Conservation (phyloP, 2,113 vertebrate genomes). For the Oreochromis spilurus region DNA sequence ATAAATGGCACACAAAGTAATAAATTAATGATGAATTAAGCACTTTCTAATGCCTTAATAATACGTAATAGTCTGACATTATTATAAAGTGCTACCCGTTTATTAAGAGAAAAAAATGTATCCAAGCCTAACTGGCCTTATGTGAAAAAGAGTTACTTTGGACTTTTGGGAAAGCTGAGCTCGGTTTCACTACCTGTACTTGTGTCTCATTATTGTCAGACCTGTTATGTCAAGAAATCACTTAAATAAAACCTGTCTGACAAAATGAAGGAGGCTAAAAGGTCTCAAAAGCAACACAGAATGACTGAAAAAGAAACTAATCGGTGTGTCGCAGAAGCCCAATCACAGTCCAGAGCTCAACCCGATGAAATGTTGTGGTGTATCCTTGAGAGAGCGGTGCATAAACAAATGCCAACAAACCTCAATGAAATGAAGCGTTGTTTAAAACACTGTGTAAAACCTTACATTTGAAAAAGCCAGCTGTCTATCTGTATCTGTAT, state of each 20-base stretch:
- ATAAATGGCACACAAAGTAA: neutral
- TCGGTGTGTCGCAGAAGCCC: accelerated
- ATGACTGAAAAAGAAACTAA: neutral
- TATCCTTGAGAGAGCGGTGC: neutral
- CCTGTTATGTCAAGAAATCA: neutral
- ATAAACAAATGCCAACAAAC: neutral
- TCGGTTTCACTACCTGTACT: neutral
- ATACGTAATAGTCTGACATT: neutral
- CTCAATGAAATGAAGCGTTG: neutral
- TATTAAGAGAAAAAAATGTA: neutral
- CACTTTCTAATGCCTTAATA: neutral
- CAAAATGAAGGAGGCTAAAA: neutral
- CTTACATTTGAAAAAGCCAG: neutral
- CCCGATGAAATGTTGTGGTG: neutral
- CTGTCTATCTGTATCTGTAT: neutral
- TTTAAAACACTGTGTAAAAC: neutral
- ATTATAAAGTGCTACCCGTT: neutral
- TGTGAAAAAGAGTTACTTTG: neutral
- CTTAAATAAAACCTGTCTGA: neutral
- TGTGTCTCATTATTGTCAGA: neutral
- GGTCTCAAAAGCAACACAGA: neutral
- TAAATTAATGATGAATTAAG: neutral
- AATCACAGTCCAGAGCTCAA: neutral
- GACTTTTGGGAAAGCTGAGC: neutral
- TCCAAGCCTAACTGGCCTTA: neutral